Evolutionary conservation across 2,888 invertebrate species (phyloP), one percentile per base, ranked within the genome.

Genomic region (Hydrotaea diabolus): DNA sequence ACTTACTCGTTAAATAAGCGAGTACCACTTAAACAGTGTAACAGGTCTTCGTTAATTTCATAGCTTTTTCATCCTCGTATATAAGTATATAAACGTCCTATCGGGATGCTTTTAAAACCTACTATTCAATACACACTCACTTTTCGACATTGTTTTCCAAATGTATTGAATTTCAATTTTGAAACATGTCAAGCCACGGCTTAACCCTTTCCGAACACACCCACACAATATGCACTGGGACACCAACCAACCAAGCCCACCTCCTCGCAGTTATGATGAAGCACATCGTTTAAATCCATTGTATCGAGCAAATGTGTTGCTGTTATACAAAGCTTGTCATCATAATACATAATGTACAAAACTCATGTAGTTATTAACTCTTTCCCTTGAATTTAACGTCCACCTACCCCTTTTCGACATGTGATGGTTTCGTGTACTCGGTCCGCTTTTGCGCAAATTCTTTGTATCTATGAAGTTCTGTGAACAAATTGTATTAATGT

Each of bases 401-500:
- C n/a, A 3, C 1, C 49, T 4, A 1, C 49, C 49, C 1, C 49
- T 7, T n/a, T 13, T 49, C 39, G 11, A 43, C 4, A n/a, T 13
- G 49, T n/a, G 49, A n/a, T 9, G 7, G n/a, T 7, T 2, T 49
- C n/a, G 49, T 49, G 31, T 31, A 4, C 3, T 7, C 31, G 15
- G 15, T 49, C 1, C n/a, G 55, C 55, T 21, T 55, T 55, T 55
- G 21, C 21, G n/a, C 55, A 55, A 55, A 21, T 55, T 55, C 55
- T n/a, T n/a, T n/a, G 55, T 55, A 21, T 19, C 19, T 21, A 55
- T 26, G 23, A 53, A 57, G 21, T 46, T 15, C 15, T 21, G n/a
- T 15, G 31, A 46, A 71, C 71, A 71, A 71, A 71, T 71, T 71
- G 17, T 71, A 53, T 49, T 53, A 31, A 71, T 53, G 53, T 53